These are phyloP conservation scores for Anthoptus insignis DNA, from an alignment of 2,888 invertebrate species.

Conservation along the genomic window DNA sequence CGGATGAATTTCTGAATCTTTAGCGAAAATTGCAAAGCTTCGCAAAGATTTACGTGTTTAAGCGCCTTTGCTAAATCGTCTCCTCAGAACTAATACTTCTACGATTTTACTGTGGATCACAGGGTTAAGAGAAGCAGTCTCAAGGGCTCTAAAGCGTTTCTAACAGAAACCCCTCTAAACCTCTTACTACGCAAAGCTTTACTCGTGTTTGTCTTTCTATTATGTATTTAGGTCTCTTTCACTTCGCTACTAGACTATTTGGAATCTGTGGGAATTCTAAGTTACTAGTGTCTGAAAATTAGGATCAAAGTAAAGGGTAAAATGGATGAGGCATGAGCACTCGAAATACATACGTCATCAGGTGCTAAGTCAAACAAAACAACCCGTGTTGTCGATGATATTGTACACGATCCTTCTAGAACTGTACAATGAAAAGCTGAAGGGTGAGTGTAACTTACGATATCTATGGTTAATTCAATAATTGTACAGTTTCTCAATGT, in stretches of 20 bases:
- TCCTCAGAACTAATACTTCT: constrained; percentile 69
- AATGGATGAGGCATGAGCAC: constrained; percentile 48
- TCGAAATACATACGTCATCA: constrained; percentile 30
- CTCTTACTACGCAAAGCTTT: constrained; percentile 77
- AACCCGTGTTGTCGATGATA: constrained; percentile 49
- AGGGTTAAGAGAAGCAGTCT: constrained; percentile 63
- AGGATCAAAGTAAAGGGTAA: constrained; percentile 43
- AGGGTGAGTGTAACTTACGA: constrained; percentile 76
- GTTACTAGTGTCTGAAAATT: constrained; percentile 27
- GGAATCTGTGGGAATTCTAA: constrained; percentile 25
- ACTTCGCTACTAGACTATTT: constrained; percentile 32
- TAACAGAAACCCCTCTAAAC: constrained; percentile 68
- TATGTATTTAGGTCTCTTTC: constrained; percentile 25
- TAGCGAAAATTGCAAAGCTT: constrained; percentile 71
- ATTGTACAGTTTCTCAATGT: constrained; percentile 58
- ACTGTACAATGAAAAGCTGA: constrained; percentile 74
- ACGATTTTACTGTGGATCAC: constrained; percentile 61
- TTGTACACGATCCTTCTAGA: constrained; percentile 53
- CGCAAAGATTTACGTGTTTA: constrained; percentile 65
- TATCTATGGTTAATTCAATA: constrained; percentile 81
- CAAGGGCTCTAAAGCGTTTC: constrained; percentile 70
- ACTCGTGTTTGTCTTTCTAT: constrained; percentile 51
- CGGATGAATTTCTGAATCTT: constrained; percentile 53
- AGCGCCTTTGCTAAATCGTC: constrained; percentile 66
- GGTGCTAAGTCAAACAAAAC: constrained; percentile 42